Evolutionary conservation across 2,113 vertebrate genomes (phyloP).

Genomic region (Upupa epops): DNA sequence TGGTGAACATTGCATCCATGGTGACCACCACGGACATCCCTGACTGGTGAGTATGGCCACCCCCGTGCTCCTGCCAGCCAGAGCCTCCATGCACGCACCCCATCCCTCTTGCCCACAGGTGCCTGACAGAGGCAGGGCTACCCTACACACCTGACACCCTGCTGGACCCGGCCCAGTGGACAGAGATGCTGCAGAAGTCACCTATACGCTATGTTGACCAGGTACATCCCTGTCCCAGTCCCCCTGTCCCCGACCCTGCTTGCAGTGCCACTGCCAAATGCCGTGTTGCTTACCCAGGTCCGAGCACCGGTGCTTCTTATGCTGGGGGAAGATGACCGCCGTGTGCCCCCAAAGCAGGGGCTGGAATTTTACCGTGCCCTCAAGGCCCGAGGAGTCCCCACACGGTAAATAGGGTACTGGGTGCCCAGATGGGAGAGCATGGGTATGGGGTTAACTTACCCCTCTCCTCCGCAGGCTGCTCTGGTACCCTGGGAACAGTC

Average conservation of each 20-base stretch:
- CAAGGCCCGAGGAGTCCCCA: conserved; percentile 81
- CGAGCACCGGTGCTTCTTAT: conserved; percentile 86
- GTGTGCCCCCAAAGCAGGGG: conserved; percentile 90
- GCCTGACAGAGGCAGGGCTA: conserved; percentile 83
- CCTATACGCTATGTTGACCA: conserved; percentile 81
- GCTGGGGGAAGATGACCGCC: conserved; percentile 89
- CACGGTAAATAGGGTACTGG: conserved; percentile 78
- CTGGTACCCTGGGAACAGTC: conserved; percentile 90
- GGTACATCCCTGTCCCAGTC: conserved; percentile 55
- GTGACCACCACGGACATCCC: conserved; percentile 89
- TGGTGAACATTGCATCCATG: conserved; percentile 92
- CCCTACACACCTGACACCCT: conserved; percentile 74
- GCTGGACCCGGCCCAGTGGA: conserved; percentile 77
- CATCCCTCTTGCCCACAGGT: conserved; percentile 74
- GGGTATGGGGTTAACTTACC: not conserved
- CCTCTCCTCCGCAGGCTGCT: conserved; percentile 79
- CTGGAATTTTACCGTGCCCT: conserved; percentile 93
- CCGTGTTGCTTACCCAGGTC: conserved; percentile 74
- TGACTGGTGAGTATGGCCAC: conserved; percentile 82
- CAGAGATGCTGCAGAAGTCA: conserved; percentile 87
- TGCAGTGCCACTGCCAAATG: not conserved
- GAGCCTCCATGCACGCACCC: rapidly evolving
- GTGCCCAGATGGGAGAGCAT: rapidly evolving
- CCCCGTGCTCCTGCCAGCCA: rapidly evolving
- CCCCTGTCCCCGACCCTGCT: rapidly evolving